Percentiles rank a stretch among this genome's conserved stretches.
Evolutionary conservation across 1,140 invertebrate genomes (phyloP).

Genomic region (Trichonephila inaurata): DNA sequence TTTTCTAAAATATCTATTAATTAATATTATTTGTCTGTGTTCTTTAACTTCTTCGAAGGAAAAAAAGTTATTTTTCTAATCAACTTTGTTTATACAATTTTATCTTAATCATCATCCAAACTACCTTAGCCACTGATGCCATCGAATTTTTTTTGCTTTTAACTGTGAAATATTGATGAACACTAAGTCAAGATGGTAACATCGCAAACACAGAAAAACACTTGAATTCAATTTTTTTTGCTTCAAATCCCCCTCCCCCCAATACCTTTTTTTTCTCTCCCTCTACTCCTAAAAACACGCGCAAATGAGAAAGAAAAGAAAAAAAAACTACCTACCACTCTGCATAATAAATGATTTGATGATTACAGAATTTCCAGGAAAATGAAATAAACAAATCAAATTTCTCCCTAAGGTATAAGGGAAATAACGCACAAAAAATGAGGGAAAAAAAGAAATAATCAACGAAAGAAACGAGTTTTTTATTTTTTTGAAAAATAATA

Average conservation of each 20-base stretch:
- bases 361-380: conserved; percentile 45
- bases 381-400: conserved; percentile 54
- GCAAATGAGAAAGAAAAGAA: conserved; percentile 11
- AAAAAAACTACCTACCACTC: conserved; percentile 14
- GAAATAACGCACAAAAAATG: not conserved
- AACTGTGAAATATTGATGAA: conserved; percentile 34
- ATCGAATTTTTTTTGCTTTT: not conserved
- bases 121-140: not conserved
- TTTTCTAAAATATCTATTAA: not conserved
- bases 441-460: not conserved
- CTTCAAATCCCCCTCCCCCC: not conserved
- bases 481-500: conserved; percentile 51
- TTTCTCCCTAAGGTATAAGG: conserved; percentile 31
- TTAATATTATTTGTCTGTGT: not conserved
- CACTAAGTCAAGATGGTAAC: not conserved
- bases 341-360: conserved; percentile 60
- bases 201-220: not conserved
- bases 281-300: not conserved
- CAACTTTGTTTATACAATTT: not conserved
- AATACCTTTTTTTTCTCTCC: not conserved
- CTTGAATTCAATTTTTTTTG: not conserved
- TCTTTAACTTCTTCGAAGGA: not conserved
- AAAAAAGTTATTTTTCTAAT: not conserved
- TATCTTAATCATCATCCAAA: not conserved
- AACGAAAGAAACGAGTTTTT: conserved; percentile 16